A percentile compares a stretch with the other conserved stretches of the same genome.
Conservation (phyloP, 2,888 invertebrate species). For the Clusia tigrina region DNA sequence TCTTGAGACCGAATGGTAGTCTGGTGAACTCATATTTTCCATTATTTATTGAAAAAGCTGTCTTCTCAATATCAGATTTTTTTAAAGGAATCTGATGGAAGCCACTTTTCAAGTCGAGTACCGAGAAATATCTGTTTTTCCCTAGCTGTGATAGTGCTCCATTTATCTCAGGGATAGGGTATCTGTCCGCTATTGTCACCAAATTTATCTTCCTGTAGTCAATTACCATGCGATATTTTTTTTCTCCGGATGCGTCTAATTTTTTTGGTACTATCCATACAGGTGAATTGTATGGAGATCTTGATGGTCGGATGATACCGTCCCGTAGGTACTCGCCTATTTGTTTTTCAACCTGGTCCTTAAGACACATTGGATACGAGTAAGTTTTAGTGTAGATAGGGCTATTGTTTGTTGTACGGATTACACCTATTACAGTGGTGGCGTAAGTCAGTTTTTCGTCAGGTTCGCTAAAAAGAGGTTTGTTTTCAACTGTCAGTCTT, state of each 20-base stretch:
- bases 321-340: not conserved
- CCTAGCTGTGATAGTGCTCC: not conserved
- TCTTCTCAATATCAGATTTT: conserved; percentile 14
- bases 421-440: conserved; percentile 19
- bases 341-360: conserved; percentile 3
- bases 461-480: conserved; percentile 13
- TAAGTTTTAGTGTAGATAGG: conserved; percentile 22
- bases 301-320: conserved; percentile 10
- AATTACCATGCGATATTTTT: not conserved
- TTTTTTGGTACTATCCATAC: too few species aligned
- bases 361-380: conserved; percentile 10
- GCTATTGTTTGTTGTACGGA: conserved; percentile 11
- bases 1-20: conserved; percentile 18
- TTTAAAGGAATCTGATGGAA: conserved; percentile 16
- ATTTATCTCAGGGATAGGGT: not conserved
- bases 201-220: not conserved
- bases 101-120: too few species aligned
- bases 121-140: too few species aligned
- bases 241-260: not conserved
- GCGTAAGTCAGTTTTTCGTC: conserved; percentile 18
- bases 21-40: conserved; percentile 15
- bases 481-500: conserved; percentile 2
- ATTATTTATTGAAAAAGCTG: conserved; percentile 18
- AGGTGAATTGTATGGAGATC: too few species aligned
- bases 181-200: not conserved